Evolutionary conservation across 1,140 invertebrate species (phyloP), one percentile per base, ranked within the genome.

Genomic region (Meteorus sp.): DNA sequence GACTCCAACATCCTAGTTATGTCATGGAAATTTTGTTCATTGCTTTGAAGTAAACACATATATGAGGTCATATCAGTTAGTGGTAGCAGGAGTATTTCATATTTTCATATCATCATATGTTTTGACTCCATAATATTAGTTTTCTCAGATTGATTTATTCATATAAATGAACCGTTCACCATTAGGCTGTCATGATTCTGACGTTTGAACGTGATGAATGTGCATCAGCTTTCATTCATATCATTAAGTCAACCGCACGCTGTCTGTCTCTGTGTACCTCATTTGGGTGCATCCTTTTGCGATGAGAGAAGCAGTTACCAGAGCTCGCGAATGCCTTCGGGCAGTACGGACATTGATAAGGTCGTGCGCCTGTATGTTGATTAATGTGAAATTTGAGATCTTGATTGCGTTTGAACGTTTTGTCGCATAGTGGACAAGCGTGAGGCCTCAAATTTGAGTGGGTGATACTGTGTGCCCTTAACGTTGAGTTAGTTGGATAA

Each of bases 291-390:
- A 90, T 89, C 52, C 88, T 77, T 72, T 85, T 89, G 56, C 87
- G 81, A 69, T 90, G 88, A 1, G 88, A 88, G 67, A 89, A 89
- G 68, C 87, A 89, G 65, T 90, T 90, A 9, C 88, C 88, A n/a
- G 88, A 88, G 72, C 86, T 88, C 8, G 88, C 87, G 73, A 94
- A 94, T 11, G 88, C 83, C 68, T 89, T 88, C 1, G 89, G 85
- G 80, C 91, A 93, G 70, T 90, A 90, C 17, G 86, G 85, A 81
- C 92, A 93, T 70, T 88, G 85, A 76, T 92, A 92, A 5, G 90
- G 90, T 60, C 88, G 84, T 15, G 86, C 89, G 37, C 90, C 91
- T 15, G 89, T 92, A 71, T 94, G 90, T 67, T 89, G 88, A 72
- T 90, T 89, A 63, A 88, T 86, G 71, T 90, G 88, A 74, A 90